Base-by-base conservation (phyloP, 2,888 invertebrate genomes). In the Xestia xanthographa region DNA sequence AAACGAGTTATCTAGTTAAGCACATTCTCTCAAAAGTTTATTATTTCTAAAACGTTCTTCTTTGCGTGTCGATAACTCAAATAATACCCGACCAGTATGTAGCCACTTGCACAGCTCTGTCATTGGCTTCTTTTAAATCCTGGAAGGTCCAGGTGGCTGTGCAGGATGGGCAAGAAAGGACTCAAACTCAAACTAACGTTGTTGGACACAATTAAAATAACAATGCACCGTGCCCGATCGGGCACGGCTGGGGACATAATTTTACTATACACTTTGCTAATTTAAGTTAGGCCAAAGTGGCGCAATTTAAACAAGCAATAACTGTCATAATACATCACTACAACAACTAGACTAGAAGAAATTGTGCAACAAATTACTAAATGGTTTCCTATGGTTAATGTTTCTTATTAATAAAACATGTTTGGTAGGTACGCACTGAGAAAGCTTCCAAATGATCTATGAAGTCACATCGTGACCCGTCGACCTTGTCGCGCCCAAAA, bases 401-500 rank as follows among this genome's bases (percentile, higher is more conserved):
- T 72, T 66, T 79, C 72, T 72, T 75, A 69, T 83, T 74, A 82
- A 77, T 83, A 86, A 48, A 82, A 82, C 86, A 63, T 63, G 83
- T 83, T 83, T 82, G 71, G 86, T 76, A 48, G 43, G 70, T 84
- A 62, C 45, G 72, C 65, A 75, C 66, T 29, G 84, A 85, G 87
- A 87, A 87, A 87, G 87, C 86, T 82, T 82, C 83, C 38, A 84
- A 82, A 82, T 86, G 83, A 83, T 83, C 83, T 87, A 82, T 84
- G 78, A 81, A 86, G 89, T 82, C 82, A 88, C 90, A 90, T 90
- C 90, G 89, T 92, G 93, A 94, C 95, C 93, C 91, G 95, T 91
- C 90, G 92, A 92, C 95, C 95, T 95, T 93, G 94, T 91, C 91
- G 84, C 92, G 85, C 92, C 93, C 92, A 90, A 94, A 93, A 91